Evolutionary conservation across 2,113 vertebrate species (phyloP).

Genomic region (Corythoichthys haematopterus): DNA sequence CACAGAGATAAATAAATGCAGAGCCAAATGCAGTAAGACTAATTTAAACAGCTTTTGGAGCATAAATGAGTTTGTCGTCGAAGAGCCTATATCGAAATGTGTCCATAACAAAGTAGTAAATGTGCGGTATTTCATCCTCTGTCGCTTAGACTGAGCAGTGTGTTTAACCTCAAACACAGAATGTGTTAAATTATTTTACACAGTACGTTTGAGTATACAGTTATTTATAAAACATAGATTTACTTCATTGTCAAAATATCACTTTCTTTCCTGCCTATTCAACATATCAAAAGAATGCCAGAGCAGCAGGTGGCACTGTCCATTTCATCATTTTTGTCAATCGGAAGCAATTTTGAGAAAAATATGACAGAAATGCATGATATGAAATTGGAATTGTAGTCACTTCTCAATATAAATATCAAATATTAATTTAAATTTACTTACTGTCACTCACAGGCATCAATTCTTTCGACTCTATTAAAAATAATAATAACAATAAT

Average conservation of each 20-base stretch:
- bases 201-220: neutral
- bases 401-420: neutral
- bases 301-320: neutral
- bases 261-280: neutral
- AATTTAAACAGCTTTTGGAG: slow-evolving; percentile 50
- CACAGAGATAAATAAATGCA: slow-evolving; percentile 61
- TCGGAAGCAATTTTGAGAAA: neutral
- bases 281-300: neutral
- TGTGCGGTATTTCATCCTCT: neutral
- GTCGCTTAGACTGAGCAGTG: neutral
- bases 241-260: neutral
- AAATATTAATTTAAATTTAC: no score
- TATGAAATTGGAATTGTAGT: neutral
- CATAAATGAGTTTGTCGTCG: slow-evolving; percentile 37
- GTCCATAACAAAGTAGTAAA: neutral
- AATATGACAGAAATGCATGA: neutral
- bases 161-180: slow-evolving; percentile 3
- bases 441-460: no score
- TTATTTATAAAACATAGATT: neutral
- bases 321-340: neutral
- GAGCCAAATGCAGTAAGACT: slow-evolving; percentile 56
- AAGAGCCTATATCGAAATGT: slow-evolving; percentile 16
- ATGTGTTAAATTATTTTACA: slow-evolving; percentile 2
- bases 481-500: no score
- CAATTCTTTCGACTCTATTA: no score